Evolutionary conservation across 1,140 invertebrate species (phyloP).

Genomic region (Pogonus chalceus): DNA sequence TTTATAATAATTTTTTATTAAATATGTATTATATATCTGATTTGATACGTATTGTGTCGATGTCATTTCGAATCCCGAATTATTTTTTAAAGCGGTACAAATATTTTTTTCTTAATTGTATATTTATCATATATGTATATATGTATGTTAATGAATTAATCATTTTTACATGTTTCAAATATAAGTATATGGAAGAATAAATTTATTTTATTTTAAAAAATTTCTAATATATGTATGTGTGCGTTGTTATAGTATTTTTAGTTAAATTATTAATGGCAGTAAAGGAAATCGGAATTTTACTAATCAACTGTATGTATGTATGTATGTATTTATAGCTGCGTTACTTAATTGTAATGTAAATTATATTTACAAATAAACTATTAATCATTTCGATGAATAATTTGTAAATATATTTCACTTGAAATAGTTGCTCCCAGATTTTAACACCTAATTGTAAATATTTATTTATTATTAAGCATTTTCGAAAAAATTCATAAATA

Average conservation of each 20-base stretch:
- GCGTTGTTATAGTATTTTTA: not conserved
- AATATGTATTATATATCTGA: too few relatives aligned
- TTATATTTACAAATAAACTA: not conserved
- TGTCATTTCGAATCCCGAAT: not conserved
- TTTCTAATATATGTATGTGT: not conserved
- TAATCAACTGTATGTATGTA: not conserved
- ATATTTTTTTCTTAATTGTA: not conserved
- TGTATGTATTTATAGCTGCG: not conserved
- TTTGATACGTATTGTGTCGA: slow-evolving; percentile 7
- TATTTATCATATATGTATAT: not conserved
- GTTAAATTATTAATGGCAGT: not conserved
- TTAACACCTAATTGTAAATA: not conserved
- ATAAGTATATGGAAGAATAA: slow-evolving; percentile 1
- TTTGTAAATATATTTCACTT: not conserved
- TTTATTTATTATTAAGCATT: too few relatives aligned
- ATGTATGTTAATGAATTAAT: not conserved
- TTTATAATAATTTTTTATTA: not conserved
- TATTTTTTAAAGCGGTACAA: slow-evolving; percentile 5
- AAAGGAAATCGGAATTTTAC: not conserved
- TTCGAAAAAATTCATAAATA: too few relatives aligned
- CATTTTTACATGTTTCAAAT: not conserved
- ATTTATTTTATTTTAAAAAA: slow-evolving; percentile 1
- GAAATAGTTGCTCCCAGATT: not conserved
- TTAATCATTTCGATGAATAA: too few relatives aligned
- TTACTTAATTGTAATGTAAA: not conserved